Base-by-base conservation (phyloP, 30 jellyfish, hydroid and myxozoan species). In the Rhopilema esculentum region DNA sequence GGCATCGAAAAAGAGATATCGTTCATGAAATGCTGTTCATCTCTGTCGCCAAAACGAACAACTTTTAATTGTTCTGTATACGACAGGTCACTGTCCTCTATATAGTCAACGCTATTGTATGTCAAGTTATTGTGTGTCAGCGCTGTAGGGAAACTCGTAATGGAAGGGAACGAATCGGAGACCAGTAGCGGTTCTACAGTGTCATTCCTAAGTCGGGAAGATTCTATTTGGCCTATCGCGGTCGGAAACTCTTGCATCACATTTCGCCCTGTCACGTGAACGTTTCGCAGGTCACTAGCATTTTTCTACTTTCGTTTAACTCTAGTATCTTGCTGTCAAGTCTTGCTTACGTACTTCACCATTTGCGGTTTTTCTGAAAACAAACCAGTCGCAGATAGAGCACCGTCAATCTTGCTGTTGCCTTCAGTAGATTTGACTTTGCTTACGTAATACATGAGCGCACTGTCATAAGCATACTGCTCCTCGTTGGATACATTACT, bases 381-480 rank as follows among this genome's bases (percentile, higher is more conserved):
- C 28, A 78, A 78, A 63, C 88, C 49, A 17, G 75, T 28, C 20
- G 88, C 64, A 26, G 69, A 28, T 8, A 78, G 30, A 0, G 66
- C 79, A 1, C 26, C 49, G 17, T 28, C 53, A 0, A 78, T 2
- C 50, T 48, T 24, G 4, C 29, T 61, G 16, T 28, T 65, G 15
- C 19, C 19, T 49, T 19, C 48, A 33, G 22, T 18, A 53, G 4
- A 53, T 18, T 20, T 26, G 62, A 29, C 76, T 68, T 68, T 80
- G 22, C 49, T 25, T 23, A n/a, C 23, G 23, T 66, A 66, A 27
- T 28, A 80, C 2, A 69, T 31, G 22, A 80, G 70, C 66, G 65
- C 33, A 49, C 74, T 80, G 24, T 80, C 82, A n/a, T 66, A 80
- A 6, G 90, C 73, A 66, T 80, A 80, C 63, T 68, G 69, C 25